These are phyloP conservation scores for Beris morrisii DNA, from an alignment of 2,888 invertebrate species.

Conservation along the genomic window DNA sequence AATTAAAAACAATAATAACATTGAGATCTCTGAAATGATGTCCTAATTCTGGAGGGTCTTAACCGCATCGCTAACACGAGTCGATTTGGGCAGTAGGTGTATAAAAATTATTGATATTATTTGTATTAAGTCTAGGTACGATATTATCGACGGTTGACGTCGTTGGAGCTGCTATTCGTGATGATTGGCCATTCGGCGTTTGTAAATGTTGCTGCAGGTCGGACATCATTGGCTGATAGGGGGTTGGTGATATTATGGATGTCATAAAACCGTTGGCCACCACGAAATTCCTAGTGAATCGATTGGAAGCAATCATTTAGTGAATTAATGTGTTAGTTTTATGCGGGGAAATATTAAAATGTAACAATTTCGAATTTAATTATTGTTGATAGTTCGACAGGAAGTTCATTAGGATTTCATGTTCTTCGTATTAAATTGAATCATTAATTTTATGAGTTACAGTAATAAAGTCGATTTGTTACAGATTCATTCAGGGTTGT, in stretches of 20 bases:
- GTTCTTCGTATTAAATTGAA: slow-evolving; percentile 17
- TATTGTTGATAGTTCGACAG: not conserved
- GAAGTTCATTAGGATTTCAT: slow-evolving; percentile 30
- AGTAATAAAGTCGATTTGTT: slow-evolving; percentile 15
- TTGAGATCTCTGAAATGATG: slow-evolving; percentile 11
- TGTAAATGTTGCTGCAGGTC: slow-evolving; percentile 38
- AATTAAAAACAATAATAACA: slow-evolving; percentile 4
- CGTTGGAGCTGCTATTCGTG: slow-evolving; percentile 35
- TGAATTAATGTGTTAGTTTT: slow-evolving; percentile 29
- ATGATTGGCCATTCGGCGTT: slow-evolving; percentile 35
- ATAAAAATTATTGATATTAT: slow-evolving; percentile 25
- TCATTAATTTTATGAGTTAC: slow-evolving; percentile 23
- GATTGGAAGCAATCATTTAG: slow-evolving; percentile 11
- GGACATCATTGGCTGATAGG: slow-evolving; percentile 48
- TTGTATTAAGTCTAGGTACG: slow-evolving; percentile 18
- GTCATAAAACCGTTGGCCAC: slow-evolving; percentile 64
- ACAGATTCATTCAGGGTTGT: not conserved
- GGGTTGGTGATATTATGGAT: slow-evolving; percentile 53
- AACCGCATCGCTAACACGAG: slow-evolving; percentile 18
- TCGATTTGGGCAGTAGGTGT: slow-evolving; percentile 14
- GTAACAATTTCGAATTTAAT: slow-evolving; percentile 23
- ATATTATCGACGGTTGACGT: slow-evolving; percentile 43
- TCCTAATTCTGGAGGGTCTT: not conserved
- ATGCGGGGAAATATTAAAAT: not conserved
- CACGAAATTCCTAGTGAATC: slow-evolving; percentile 60